Base-by-base conservation (phyloP, 2,888 invertebrate species). In the Urechis unicinctus region DNA sequence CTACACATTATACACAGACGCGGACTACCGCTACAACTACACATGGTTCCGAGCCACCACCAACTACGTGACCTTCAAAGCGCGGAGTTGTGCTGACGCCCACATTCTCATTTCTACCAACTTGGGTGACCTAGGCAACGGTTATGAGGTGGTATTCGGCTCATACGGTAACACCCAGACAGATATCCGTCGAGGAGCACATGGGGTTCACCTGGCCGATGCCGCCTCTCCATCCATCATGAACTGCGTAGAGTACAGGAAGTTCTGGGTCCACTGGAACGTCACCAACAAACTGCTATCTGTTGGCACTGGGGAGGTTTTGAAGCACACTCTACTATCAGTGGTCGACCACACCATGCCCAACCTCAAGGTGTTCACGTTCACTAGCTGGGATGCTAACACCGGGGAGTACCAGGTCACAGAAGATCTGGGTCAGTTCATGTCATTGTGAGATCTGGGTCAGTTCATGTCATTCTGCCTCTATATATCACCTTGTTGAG, bases 51-150 rank as follows among this genome's bases (percentile, higher is more conserved):
- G 36, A 5, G 28, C 26, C 26, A 50, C 25, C 21, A n/a, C 25
- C 22, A 44, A 24, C 24, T 46, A 41, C 28, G 22, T 52, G 31
- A 25, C 28, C 5, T 55, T 58, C 44, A 49, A 52, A 24, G 52
- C 55, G 17, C 28, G 26, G 22, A 53, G 55, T 26, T 58, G 58
- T 43, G 41, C 48, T 24, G 58, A 56, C 30, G 56, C 49, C n/a
- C 56, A 54, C 46, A 43, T 56, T 28, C 26, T 48, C 24, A 48
- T 56, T 28, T 29, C 51, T 17, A 22, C 43, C n/a, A 28, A 25
- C 6, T 25, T 44, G 6, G 57, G 57, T 17, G 25, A 29, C 26
- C 30, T 42, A 9, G 1, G 22, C 6, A 25, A 50, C 22, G 28
- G 44, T 31, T 53, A 43, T 30, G 56, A 56, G 31, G 36, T 56